phyloP scores from a whole-genome alignment of 2,888 invertebrate genomes.

The Mactromeris polynyma region DNA sequence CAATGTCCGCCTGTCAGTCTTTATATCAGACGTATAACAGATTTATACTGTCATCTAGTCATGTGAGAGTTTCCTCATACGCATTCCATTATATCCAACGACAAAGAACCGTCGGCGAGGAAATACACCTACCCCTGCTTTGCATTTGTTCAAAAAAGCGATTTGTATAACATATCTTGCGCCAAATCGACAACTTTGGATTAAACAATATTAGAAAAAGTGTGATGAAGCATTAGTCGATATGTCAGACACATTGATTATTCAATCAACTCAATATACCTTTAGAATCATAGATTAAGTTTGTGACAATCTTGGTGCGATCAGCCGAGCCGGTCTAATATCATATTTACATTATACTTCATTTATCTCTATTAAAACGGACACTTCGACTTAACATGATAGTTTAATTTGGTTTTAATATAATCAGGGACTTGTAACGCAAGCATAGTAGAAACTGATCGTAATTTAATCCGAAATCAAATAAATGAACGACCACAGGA shows the following conservation, averaged over 20 bases:
- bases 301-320: conserved; percentile 23
- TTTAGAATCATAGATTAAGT: conserved; percentile 31
- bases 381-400: conserved; percentile 49
- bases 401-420: conserved; percentile 63
- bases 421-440: conserved; percentile 42
- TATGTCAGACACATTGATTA: conserved; percentile 36
- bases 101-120: neutral
- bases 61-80: neutral
- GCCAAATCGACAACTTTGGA: conserved; percentile 24
- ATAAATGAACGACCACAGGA: neutral
- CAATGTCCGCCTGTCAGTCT: no score
- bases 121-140: neutral
- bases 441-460: conserved; percentile 21
- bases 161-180: conserved; percentile 1
- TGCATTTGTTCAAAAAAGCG: neutral
- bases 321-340: conserved; percentile 24
- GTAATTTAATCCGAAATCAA: conserved; percentile 26
- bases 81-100: neutral
- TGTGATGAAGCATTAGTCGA: conserved; percentile 20
- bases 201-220: conserved; percentile 20
- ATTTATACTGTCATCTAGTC: neutral
- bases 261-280: conserved; percentile 24
- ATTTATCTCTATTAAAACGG: conserved; percentile 59
- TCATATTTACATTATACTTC: conserved; percentile 51
- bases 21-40: neutral